Conservation (phyloP, 2,113 vertebrate species). For the Spermophilus dauricus region DNA sequence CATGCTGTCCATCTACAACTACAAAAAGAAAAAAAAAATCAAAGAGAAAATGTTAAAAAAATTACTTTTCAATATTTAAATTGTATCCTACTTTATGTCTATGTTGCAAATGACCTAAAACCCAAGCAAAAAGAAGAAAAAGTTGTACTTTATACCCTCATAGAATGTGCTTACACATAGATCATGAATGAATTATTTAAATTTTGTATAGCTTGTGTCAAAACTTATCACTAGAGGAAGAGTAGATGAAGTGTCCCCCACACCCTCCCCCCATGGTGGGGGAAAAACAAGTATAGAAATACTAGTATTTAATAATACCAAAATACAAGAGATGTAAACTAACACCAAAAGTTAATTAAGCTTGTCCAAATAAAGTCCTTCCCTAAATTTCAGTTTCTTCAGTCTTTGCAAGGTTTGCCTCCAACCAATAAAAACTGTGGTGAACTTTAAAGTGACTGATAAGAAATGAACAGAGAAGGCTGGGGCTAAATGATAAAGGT, state of each 20-base stretch:
- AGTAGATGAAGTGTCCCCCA: neutral
- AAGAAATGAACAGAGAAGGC: slow-evolving; percentile 53
- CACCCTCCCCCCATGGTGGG: neutral
- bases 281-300: slow-evolving; percentile 46
- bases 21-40: too few relatives aligned
- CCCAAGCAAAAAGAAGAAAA: neutral
- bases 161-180: neutral
- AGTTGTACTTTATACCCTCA: slow-evolving; percentile 38
- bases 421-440: neutral
- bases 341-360: slow-evolving; percentile 31
- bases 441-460: slow-evolving; percentile 76
- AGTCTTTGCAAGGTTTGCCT: neutral
- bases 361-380: slow-evolving; percentile 18
- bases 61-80: slow-evolving; percentile 19
- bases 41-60: neutral
- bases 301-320: slow-evolving; percentile 11
- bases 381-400: slow-evolving; percentile 4
- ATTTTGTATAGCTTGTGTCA: slow-evolving; percentile 4
- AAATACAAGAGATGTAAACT: slow-evolving; percentile 40
- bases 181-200: slow-evolving; percentile 14
- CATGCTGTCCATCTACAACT: too few relatives aligned
- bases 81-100: slow-evolving; percentile 36
- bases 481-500: slow-evolving; percentile 83
- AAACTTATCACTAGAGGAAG: neutral
- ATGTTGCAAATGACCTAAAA: slow-evolving; percentile 3